These are phyloP conservation scores for Hipposideros armiger DNA, from an alignment of 2,113 vertebrate species.

Conservation along the genomic window DNA sequence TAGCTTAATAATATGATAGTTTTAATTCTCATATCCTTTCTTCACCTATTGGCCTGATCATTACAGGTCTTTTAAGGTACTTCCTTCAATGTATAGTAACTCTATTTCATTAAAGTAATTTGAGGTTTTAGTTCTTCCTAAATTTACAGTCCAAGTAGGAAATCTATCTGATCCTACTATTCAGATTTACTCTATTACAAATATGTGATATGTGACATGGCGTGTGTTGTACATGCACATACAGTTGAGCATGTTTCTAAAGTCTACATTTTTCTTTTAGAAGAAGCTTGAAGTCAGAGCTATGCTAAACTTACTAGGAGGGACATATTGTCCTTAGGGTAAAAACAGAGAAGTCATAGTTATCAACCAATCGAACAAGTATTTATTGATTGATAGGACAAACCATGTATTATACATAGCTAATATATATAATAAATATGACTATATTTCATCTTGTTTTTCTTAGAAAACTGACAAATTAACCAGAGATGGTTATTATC, in stretches of 20 bases:
- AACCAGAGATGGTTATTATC: neutral
- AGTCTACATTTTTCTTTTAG: neutral
- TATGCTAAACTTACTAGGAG: neutral
- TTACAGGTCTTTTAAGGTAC: neutral
- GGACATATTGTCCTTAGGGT: neutral
- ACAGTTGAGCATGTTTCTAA: neutral
- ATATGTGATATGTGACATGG: neutral
- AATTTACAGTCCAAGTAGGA: neutral
- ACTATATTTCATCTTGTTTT: neutral
- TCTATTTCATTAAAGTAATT: neutral
- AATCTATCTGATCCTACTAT: neutral
- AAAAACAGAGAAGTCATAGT: neutral
- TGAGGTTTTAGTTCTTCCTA: neutral
- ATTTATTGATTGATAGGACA: neutral
- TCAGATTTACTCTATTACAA: neutral
- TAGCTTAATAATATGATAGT: constrained; percentile 2
- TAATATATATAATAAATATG: neutral
- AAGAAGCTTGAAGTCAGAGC: neutral
- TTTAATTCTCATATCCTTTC: constrained; percentile 17
- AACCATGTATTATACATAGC: neutral
- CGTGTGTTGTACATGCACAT: neutral
- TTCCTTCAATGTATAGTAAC: neutral
- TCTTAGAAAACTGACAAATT: neutral
- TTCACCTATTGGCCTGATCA: neutral
- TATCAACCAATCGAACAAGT: neutral